phyloP scores from a whole-genome alignment of 2,797 vertebrate genomes.

The Enteromius viviparus region DNA sequence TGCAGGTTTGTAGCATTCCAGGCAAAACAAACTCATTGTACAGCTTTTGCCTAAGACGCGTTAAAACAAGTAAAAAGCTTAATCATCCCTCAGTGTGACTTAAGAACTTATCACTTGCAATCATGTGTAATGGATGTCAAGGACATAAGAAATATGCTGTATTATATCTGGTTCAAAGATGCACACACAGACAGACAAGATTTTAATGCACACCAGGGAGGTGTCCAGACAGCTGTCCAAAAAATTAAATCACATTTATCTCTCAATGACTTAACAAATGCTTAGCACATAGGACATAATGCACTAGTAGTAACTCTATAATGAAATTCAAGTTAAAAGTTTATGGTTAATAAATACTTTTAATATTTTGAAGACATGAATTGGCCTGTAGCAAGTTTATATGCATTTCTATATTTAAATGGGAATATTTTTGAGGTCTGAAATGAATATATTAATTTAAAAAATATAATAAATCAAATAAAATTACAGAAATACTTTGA shows the following conservation, averaged over 20 bases:
- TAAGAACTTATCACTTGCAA: neutral
- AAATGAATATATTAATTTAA: neutral
- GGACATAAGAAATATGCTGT: neutral
- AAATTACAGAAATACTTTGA: neutral
- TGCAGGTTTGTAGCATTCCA: conserved; percentile 71
- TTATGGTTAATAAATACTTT: neutral
- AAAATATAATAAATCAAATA: neutral
- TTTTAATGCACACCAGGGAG: conserved; percentile 60
- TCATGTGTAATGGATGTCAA: conserved; percentile 24
- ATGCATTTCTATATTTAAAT: neutral
- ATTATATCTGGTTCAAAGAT: conserved; percentile 53
- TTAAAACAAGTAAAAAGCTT: conserved; percentile 67
- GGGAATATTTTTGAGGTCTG: neutral
- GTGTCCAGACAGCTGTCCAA: conserved; percentile 75
- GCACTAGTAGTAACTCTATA: neutral
- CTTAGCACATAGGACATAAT: neutral
- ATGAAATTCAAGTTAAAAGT: neutral
- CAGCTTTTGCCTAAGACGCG: conserved; percentile 63
- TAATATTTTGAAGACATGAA: neutral
- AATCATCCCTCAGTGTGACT: conserved; percentile 56
- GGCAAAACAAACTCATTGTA: conserved; percentile 38
- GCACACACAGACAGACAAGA: conserved; percentile 61
- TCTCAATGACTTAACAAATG: conserved; percentile 52
- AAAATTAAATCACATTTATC: conserved; percentile 68
- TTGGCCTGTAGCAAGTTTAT: neutral